Percentiles rank a stretch among this genome's conserved stretches.
Evolutionary conservation across 2,797 vertebrate genomes (phyloP).

Genomic region (Melanotaenia nigrans): DNA sequence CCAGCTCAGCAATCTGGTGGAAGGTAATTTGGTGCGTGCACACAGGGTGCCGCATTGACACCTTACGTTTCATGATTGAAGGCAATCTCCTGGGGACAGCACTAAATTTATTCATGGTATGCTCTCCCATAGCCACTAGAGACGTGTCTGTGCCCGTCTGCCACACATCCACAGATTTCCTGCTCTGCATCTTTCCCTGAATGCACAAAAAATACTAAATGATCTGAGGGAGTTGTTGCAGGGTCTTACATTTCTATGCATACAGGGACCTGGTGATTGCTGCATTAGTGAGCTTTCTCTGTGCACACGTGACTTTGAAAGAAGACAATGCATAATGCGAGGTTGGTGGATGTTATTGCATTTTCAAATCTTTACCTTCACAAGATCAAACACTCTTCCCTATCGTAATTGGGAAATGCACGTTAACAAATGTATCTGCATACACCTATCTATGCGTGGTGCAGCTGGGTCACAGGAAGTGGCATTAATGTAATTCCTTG

Average conservation of each 20-base stretch:
- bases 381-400: slow-evolving; percentile 51
- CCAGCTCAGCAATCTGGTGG: slow-evolving; percentile 78
- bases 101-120: slow-evolving; percentile 84
- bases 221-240: slow-evolving; percentile 72
- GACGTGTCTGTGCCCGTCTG: slow-evolving; percentile 72
- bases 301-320: slow-evolving; percentile 34
- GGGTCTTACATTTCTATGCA: slow-evolving; percentile 62
- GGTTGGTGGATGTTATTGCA: slow-evolving; percentile 59
- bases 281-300: slow-evolving; percentile 35
- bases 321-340: slow-evolving; percentile 53
- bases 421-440: slow-evolving; percentile 31
- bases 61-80: slow-evolving; percentile 87
- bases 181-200: slow-evolving; percentile 76
- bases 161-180: slow-evolving; percentile 76
- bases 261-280: slow-evolving; percentile 56
- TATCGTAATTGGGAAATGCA: slow-evolving; percentile 62
- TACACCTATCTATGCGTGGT: slow-evolving; percentile 38
- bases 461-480: slow-evolving; percentile 75
- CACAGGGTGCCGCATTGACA: slow-evolving; percentile 80
- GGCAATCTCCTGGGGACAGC: slow-evolving; percentile 83
- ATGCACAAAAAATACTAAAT: slow-evolving; percentile 80
- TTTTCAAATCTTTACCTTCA: slow-evolving; percentile 55
- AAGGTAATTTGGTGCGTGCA: slow-evolving; percentile 83
- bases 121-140: slow-evolving; percentile 79
- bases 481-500: slow-evolving; percentile 83